phyloP scores from a whole-genome alignment of 2,113 vertebrate genomes.

The Tragelaphus scriptus region DNA sequence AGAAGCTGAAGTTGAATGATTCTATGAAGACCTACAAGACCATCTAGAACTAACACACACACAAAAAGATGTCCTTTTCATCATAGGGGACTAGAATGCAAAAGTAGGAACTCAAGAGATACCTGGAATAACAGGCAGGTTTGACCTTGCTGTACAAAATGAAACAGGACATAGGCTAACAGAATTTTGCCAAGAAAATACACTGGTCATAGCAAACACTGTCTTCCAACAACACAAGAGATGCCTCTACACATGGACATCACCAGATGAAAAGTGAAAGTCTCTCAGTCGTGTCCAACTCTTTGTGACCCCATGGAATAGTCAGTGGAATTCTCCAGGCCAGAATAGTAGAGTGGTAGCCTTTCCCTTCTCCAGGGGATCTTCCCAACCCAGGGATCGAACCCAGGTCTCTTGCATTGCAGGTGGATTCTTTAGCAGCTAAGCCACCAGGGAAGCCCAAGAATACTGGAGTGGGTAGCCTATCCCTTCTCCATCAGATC shows the following conservation, averaged over 20 bases:
- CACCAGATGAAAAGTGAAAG: not conserved
- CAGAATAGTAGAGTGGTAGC: not conserved
- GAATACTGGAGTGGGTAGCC: not conserved
- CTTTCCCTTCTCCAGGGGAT: not conserved
- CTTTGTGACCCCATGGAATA: accelerated
- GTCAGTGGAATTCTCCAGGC: not conserved
- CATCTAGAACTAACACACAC: not conserved
- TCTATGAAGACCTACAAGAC: not conserved
- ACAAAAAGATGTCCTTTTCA: not conserved
- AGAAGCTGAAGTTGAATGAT: not conserved
- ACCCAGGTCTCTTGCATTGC: not conserved
- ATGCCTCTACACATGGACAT: not conserved
- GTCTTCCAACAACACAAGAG: not conserved
- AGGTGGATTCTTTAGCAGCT: not conserved
- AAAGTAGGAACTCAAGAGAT: not conserved
- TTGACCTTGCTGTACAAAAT: not conserved
- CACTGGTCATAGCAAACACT: not conserved
- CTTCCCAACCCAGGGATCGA: not conserved
- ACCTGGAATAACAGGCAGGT: not conserved
- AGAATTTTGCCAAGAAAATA: not conserved
- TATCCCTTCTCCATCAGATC: not conserved
- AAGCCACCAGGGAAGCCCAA: not conserved
- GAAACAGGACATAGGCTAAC: not conserved
- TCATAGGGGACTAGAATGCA: not conserved
- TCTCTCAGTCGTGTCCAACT: not conserved